A percentile compares a stretch with the other conserved stretches of the same genome.
phyloP scores from a whole-genome alignment of 2,113 vertebrate genomes.

The Clarias magur region DNA sequence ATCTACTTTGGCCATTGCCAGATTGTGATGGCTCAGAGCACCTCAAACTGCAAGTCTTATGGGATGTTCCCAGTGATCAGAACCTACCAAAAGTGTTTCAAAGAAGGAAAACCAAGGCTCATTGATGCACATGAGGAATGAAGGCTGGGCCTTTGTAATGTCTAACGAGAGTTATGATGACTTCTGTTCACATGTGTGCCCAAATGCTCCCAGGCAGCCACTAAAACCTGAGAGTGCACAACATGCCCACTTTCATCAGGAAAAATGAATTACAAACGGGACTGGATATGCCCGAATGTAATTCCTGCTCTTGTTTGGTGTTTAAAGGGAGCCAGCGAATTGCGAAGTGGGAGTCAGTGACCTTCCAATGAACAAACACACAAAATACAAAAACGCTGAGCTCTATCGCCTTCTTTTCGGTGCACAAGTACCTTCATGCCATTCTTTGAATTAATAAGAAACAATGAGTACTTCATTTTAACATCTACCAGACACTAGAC shows the following conservation, averaged over 20 bases:
- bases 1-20: too few relatives aligned
- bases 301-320: constrained; percentile 51
- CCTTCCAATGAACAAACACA: constrained; percentile 40
- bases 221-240: neutral
- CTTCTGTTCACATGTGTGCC: constrained; percentile 20
- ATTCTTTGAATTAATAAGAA: constrained; percentile 56
- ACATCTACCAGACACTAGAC: constrained; percentile 10
- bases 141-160: neutral
- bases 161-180: constrained; percentile 22
- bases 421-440: constrained; percentile 37
- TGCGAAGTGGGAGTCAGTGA: constrained; percentile 41
- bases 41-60: too few relatives aligned
- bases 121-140: too few relatives aligned
- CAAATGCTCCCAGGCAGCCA: constrained; percentile 6
- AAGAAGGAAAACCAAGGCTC: too few relatives aligned
- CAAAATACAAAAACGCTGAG: constrained; percentile 34
- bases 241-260: constrained; percentile 40
- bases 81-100: too few relatives aligned
- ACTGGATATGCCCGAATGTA: constrained; percentile 51
- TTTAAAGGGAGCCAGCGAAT: constrained; percentile 29
- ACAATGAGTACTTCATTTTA: constrained; percentile 40
- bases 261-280: constrained; percentile 49
- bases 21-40: too few relatives aligned
- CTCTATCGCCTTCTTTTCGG: constrained; percentile 24
- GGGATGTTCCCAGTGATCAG: too few relatives aligned